Percentiles rank a stretch among this genome's conserved stretches.
These are phyloP conservation scores for Forbesichthys papilliferus DNA, from an alignment of 2,113 vertebrate genomes.

Conservation along the genomic window DNA sequence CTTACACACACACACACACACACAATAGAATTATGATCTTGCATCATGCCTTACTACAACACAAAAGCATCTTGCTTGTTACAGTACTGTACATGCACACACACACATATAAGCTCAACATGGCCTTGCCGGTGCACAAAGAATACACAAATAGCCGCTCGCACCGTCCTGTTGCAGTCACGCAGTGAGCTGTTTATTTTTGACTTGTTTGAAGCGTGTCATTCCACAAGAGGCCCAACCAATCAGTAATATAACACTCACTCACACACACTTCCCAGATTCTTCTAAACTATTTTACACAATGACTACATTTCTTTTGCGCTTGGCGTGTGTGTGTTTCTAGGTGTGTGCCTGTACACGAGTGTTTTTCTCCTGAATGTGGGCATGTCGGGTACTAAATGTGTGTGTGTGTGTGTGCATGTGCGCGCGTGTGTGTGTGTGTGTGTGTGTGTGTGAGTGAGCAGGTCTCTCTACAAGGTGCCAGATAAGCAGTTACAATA, in stretches of 20 bases:
- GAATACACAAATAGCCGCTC: conserved; percentile 32
- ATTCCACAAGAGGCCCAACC: conserved; percentile 2
- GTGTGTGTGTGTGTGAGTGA: conserved; percentile 49
- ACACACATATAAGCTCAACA: conserved; percentile 9
- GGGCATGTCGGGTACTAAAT: not conserved
- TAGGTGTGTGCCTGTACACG: not conserved
- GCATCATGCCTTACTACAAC: conserved; percentile 16
- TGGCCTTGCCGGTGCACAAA: conserved; percentile 9
- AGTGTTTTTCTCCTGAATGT: not conserved
- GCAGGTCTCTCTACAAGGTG: conserved; percentile 39
- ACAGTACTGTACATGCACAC: not conserved
- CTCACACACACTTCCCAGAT: conserved; percentile 3
- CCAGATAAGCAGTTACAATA: conserved; percentile 41
- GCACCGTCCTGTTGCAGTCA: conserved; percentile 37
- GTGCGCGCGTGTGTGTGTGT: conserved; percentile 39
- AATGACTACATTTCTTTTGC: conserved; percentile 3
- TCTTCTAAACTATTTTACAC: not conserved
- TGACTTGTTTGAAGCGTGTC: conserved; percentile 4
- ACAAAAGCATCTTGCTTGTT: conserved; percentile 22
- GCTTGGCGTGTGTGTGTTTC: conserved; percentile 26
- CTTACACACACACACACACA: conserved; percentile 18
- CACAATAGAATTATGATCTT: conserved; percentile 28
- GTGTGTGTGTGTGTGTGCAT: conserved; percentile 25
- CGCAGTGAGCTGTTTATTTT: conserved; percentile 1
- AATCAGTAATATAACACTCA: not conserved